Percentiles rank a stretch among this genome's conserved stretches.
Evolutionary conservation across 1,140 invertebrate genomes (phyloP).

Genomic region (Zaprionus davidi): DNA sequence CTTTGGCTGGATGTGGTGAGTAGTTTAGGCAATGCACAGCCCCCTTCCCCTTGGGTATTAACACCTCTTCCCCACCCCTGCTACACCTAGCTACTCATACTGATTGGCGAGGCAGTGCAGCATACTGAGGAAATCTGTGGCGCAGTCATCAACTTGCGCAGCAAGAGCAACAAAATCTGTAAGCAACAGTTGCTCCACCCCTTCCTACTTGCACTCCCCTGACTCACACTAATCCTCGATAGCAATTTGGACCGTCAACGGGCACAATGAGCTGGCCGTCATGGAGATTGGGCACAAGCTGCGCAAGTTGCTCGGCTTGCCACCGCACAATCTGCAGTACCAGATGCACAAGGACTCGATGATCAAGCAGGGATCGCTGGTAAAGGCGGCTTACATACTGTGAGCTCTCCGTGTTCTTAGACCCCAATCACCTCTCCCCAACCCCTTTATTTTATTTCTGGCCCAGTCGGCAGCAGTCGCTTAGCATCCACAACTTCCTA

Average conservation of each 20-base stretch:
- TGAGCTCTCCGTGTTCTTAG: constrained; percentile 84
- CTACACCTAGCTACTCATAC: constrained; percentile 88
- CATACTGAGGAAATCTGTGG: constrained; percentile 96
- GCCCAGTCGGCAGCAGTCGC: constrained; percentile 15
- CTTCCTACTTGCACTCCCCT: background rate
- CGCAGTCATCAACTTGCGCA: constrained; percentile 96
- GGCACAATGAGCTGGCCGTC: constrained; percentile 89
- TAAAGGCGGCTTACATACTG: constrained; percentile 92
- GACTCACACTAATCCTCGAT: background rate
- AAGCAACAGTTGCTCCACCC: constrained; percentile 34
- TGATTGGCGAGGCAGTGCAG: constrained; percentile 99
- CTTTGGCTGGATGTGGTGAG: constrained; percentile 98
- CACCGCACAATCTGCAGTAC: constrained; percentile 88
- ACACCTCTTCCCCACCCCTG: background rate
- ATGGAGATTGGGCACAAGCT: constrained; percentile 94
- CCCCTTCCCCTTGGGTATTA: background rate
- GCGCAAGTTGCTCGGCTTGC: constrained; percentile 90
- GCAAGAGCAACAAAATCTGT: constrained; percentile 95
- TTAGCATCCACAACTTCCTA: background rate
- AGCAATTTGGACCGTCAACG: constrained; percentile 96
- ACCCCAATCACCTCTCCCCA: background rate
- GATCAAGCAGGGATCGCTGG: constrained; percentile 92
- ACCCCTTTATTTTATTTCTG: background rate
- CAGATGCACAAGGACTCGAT: constrained; percentile 94
- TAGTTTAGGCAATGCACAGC: constrained; percentile 40